phyloP scores from a whole-genome alignment of 2,797 vertebrate species.

The Cuculus canorus region DNA sequence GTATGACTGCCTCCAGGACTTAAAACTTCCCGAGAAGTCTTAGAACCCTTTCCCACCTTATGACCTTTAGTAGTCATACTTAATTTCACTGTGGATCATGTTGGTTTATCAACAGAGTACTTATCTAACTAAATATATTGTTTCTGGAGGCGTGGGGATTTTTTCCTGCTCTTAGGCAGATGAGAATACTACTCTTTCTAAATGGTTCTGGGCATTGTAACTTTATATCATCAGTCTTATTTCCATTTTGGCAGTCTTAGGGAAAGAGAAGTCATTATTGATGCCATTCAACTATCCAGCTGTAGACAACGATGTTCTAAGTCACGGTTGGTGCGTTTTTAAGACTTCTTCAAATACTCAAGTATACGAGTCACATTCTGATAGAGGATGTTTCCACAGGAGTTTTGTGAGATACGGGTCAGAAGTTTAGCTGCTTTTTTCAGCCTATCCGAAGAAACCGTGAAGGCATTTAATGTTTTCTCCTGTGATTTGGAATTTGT shows the following conservation, averaged over 20 bases:
- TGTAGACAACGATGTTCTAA: not conserved
- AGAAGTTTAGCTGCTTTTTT: not conserved
- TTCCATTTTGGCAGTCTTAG: not conserved
- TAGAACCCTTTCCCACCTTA: rapidly evolving
- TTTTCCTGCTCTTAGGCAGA: not conserved
- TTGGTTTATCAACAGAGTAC: not conserved
- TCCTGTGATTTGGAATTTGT: not conserved
- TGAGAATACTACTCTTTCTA: not conserved
- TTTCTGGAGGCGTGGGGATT: not conserved
- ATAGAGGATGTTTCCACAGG: not conserved
- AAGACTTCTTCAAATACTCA: not conserved
- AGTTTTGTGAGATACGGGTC: not conserved
- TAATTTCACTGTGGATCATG: not conserved
- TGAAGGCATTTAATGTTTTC: not conserved
- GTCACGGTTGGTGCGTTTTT: not conserved
- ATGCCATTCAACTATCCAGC: not conserved
- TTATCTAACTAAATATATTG: not conserved
- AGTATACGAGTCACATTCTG: not conserved
- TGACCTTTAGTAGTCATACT: not conserved
- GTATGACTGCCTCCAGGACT: not conserved
- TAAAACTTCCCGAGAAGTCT: not conserved
- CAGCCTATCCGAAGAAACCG: not conserved
- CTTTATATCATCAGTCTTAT: not conserved
- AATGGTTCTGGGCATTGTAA: not conserved
- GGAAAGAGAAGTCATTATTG: not conserved